These are phyloP conservation scores for Tylochromis polylepis DNA, from an alignment of 2,113 vertebrate species.

Conservation along the genomic window DNA sequence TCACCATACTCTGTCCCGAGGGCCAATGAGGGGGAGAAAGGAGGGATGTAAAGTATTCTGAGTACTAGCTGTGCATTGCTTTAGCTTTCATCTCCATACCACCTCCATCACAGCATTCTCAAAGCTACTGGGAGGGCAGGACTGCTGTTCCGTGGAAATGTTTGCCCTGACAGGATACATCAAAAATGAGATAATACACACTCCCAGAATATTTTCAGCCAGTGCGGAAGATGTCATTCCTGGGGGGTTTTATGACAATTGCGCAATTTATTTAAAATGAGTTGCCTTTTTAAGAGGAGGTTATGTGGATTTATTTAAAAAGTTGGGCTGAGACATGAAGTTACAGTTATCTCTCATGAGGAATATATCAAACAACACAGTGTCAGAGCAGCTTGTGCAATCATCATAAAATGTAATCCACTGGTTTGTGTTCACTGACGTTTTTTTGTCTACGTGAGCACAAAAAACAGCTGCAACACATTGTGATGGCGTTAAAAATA, in stretches of 20 bases:
- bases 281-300: background rate
- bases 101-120: background rate
- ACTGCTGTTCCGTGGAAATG: background rate
- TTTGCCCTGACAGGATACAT: background rate
- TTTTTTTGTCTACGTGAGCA: background rate
- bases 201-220: background rate
- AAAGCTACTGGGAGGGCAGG: background rate
- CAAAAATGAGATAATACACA: background rate
- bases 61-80: background rate
- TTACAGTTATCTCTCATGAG: background rate
- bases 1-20: slow-evolving; percentile 30
- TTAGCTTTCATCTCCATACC: slow-evolving; percentile 25
- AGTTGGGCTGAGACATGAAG: background rate
- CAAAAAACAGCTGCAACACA: background rate
- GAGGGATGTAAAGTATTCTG: background rate
- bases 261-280: background rate
- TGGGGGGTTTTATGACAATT: background rate
- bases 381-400: background rate
- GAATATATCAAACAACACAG: background rate
- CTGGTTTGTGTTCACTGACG: background rate
- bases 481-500: accelerated
- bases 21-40: background rate
- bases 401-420: background rate
- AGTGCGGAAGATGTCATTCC: background rate
- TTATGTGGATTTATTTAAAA: background rate